Conservation (phyloP, 2,797 vertebrate genomes). For the Hydrolagus colliei region DNA sequence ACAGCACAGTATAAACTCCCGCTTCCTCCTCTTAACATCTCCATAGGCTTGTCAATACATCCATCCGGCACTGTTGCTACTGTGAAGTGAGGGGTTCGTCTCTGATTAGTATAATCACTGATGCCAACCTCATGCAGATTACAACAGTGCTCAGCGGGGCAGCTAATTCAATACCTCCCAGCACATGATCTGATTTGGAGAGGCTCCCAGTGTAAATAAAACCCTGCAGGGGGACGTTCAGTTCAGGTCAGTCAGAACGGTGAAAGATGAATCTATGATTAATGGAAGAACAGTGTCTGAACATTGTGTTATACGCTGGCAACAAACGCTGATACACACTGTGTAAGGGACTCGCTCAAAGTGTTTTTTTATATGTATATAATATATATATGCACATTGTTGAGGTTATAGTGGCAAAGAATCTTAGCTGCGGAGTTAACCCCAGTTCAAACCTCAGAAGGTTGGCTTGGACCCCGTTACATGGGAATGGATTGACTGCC, state of each 20-base stretch:
- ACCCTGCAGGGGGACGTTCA: background rate
- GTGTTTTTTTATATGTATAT: background rate
- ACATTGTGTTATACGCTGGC: background rate
- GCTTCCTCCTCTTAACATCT: background rate
- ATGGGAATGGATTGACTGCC: background rate
- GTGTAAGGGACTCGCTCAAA: background rate
- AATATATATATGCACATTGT: background rate
- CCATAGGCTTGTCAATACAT: background rate
- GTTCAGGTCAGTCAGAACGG: background rate
- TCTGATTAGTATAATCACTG: background rate
- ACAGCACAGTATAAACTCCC: background rate
- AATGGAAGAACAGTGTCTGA: background rate
- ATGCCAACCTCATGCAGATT: constrained; percentile 16
- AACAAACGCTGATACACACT: background rate
- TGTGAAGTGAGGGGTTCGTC: background rate
- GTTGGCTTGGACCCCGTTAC: background rate
- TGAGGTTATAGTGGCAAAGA: background rate
- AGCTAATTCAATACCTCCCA: constrained; percentile 3
- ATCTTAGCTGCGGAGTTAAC: background rate
- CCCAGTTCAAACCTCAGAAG: background rate
- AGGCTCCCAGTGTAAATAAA: background rate
- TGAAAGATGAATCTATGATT: background rate
- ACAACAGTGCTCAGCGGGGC: background rate
- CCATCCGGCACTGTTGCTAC: too few species aligned
- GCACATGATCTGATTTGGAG: background rate